phyloP scores from a whole-genome alignment of 92 coral and sea anemone species.

The Actinernus sp. region DNA sequence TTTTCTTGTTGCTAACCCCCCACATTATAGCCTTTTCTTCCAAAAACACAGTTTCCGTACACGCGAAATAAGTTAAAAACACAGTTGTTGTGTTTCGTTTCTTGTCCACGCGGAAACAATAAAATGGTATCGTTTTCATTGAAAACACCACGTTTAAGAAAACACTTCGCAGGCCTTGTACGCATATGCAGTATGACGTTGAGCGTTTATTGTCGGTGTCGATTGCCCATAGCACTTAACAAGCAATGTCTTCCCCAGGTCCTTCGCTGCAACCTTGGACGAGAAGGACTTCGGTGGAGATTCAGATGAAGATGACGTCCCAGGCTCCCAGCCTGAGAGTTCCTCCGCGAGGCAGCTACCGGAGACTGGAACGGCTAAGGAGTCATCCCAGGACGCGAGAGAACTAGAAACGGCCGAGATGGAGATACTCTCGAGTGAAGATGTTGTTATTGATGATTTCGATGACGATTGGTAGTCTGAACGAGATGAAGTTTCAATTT shows the following conservation, averaged over 20 bases:
- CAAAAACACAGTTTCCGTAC: too few species aligned
- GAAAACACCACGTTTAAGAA: too few species aligned
- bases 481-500: too few species aligned
- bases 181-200: too few species aligned
- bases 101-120: too few species aligned
- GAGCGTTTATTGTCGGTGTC: too few species aligned
- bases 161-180: too few species aligned
- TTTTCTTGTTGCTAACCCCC: too few species aligned
- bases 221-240: background rate
- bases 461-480: slow-evolving; percentile 71
- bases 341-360: background rate
- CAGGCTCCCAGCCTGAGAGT: slow-evolving; percentile 50
- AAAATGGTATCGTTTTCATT: too few species aligned
- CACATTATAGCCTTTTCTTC: too few species aligned
- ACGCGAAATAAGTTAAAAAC: too few species aligned
- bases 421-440: slow-evolving; percentile 20
- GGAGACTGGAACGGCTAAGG: background rate
- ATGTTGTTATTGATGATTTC: slow-evolving; percentile 72
- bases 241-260: slow-evolving; percentile 20
- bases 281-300: slow-evolving; percentile 78
- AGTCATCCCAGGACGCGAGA: background rate
- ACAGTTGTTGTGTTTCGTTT: too few species aligned
- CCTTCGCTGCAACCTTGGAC: slow-evolving; percentile 66
- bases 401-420: slow-evolving; percentile 31
- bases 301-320: slow-evolving; percentile 37